Evolutionary conservation across 2,797 vertebrate species (phyloP).

Genomic region (Chanos chanos): DNA sequence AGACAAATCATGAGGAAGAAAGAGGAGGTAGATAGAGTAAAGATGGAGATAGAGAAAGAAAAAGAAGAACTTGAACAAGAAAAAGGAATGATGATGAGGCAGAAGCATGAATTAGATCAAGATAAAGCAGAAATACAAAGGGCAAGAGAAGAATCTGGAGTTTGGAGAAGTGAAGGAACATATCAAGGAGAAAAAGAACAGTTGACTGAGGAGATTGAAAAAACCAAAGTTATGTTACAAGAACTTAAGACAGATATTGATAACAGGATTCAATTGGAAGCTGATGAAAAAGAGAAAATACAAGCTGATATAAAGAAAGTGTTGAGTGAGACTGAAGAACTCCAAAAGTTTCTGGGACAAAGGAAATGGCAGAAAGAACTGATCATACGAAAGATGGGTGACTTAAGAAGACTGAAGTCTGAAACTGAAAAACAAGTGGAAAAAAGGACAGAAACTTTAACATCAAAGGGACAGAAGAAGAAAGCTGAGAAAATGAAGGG

Average conservation of each 20-base stretch:
- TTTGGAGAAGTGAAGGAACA: constrained; percentile 2
- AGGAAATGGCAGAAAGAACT: constrained; percentile 19
- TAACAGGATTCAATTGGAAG: constrained; percentile 9
- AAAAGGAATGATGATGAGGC: constrained; percentile 5
- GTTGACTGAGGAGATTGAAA: constrained; percentile 24
- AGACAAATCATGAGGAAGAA: constrained; percentile 21
- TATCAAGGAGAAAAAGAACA: constrained; percentile 6
- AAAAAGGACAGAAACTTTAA: not conserved
- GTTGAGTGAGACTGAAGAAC: constrained; percentile 25
- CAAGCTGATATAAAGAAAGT: constrained; percentile 14
- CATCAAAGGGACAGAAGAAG: not conserved
- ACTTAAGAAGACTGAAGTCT: not conserved
- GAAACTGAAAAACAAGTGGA: not conserved
- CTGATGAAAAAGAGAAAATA: constrained; percentile 9
- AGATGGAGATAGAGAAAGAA: constrained; percentile 18
- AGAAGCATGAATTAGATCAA: constrained; percentile 1
- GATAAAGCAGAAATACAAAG: constrained; percentile 7
- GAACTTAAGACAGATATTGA: constrained; percentile 20
- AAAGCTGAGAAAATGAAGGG: constrained; percentile 6
- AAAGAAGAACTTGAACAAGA: not conserved
- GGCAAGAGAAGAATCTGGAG: constrained; percentile 18
- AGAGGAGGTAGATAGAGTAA: constrained; percentile 21
- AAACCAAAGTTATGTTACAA: constrained; percentile 23
- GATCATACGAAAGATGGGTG: constrained; percentile 1
- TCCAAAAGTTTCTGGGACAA: constrained; percentile 12